A percentile compares a stretch with the other conserved stretches of the same genome.
phyloP scores from a whole-genome alignment of 2,797 vertebrate genomes.

The Kryptopterus vitreolus region DNA sequence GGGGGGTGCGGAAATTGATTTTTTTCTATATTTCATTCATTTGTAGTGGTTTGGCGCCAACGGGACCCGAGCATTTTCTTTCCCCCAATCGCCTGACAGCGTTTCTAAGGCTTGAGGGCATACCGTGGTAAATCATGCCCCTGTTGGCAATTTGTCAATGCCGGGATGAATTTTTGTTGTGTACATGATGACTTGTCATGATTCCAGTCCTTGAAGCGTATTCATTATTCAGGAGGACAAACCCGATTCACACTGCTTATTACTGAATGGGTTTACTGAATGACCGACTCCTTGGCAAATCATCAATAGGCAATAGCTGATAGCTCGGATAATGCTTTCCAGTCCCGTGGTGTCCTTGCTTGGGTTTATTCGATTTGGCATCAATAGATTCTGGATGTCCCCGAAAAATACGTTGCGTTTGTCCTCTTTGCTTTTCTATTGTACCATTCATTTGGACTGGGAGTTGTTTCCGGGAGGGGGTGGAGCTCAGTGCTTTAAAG shows the following conservation, averaged over 20 bases:
- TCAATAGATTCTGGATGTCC: not conserved
- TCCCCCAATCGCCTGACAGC: not conserved
- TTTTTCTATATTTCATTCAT: not conserved
- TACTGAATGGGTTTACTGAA: not conserved
- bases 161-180: not conserved
- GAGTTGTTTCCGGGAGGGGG: no score
- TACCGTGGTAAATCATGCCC: not conserved
- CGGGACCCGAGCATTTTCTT: not conserved
- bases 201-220: not conserved
- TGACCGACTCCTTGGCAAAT: not conserved
- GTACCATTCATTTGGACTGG: not conserved
- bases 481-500: no score
- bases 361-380: not conserved
- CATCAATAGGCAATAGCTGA: not conserved
- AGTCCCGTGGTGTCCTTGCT: not conserved
- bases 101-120: not conserved
- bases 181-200: not conserved
- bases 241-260: not conserved
- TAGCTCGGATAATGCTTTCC: not conserved
- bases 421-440: not conserved
- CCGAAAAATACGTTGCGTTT: not conserved
- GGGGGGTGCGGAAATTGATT: not conserved
- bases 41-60: not conserved
- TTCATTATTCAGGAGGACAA: slow-evolving; percentile 7
- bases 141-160: not conserved